Base-by-base conservation (phyloP, 2,888 invertebrate species). In the Operophtera brumata region DNA sequence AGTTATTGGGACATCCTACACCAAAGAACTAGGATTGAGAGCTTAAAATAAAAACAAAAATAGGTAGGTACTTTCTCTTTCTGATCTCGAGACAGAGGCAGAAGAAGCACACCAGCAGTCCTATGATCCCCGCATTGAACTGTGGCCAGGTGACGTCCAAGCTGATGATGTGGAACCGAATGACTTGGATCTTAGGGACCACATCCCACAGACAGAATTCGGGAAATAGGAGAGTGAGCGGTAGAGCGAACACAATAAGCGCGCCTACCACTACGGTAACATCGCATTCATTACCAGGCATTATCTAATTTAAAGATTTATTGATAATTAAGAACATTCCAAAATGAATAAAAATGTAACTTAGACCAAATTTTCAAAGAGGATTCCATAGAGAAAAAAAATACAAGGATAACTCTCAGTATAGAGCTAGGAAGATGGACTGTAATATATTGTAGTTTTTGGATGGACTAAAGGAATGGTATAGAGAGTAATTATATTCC, bases 81-180 rank as follows among this genome's bases (percentile, higher is more conserved):
- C 82, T 72, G 53, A 87, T 77, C 67, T 90, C 89, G 10, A 89
- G 80, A 46, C 76, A 87, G 0, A 89, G 47, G 54, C 84, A 80
- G 65, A 86, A 86, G 28, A 88, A 75, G 1, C 87, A 5, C 4
- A 66, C 55, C 20, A 86, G 54, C 1, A 82, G 14, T 0, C 68
- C 51, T 6, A 85, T 50, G 3, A 83, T 50, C 1, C 64, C 64
- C 8, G 69, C 69, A 59, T 87, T 86, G n/a, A 86, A 62, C 54
- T 86, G 78, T 0, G 69, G 42, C 87, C 88, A 89, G 1, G 82
- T 74, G 26, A 84, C 58, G 35, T 76, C 62, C 54, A 77, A 77
- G 39, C 74, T 72, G 35, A 84, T 13, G 32, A 85, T 48, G 54
- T 80, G 87, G 53, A 75, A 78, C 6, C 89, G 74, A 1, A 71